phyloP scores from a whole-genome alignment of 2,113 vertebrate genomes.

The Charina bottae region DNA sequence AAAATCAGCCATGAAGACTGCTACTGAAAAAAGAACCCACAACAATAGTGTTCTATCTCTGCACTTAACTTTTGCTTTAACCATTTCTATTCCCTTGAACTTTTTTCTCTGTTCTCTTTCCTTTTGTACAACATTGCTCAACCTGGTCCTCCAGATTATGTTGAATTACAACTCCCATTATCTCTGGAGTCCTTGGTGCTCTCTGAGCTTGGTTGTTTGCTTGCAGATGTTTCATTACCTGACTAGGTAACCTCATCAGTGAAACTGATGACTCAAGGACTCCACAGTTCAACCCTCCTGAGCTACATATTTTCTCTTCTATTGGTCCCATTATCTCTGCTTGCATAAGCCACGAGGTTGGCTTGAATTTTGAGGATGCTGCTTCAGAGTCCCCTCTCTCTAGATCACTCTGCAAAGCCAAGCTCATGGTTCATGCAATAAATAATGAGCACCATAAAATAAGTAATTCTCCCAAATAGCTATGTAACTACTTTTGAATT shows the following conservation, averaged over 20 bases:
- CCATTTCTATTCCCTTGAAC: neutral
- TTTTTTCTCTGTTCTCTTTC: neutral
- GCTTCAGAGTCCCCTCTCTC: constrained; percentile 24
- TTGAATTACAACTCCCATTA: neutral
- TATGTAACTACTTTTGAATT: constrained; percentile 54
- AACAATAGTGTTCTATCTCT: neutral
- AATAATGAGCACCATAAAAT: constrained; percentile 14
- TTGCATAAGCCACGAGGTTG: neutral
- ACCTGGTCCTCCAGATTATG: neutral
- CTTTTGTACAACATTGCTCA: neutral
- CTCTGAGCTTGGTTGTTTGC: too few relatives aligned
- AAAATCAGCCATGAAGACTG: constrained; percentile 3
- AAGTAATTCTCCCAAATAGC: constrained; percentile 65
- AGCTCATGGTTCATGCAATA: neutral
- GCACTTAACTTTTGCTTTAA: neutral
- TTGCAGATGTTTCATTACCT: too few relatives aligned
- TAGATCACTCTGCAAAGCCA: neutral
- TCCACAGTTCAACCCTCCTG: too few relatives aligned
- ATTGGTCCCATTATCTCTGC: neutral
- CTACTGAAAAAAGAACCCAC: neutral
- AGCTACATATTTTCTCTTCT: too few relatives aligned
- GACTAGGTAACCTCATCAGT: too few relatives aligned
- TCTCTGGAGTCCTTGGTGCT: neutral
- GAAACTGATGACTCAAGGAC: too few relatives aligned
- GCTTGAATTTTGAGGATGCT: constrained; percentile 56